Base-by-base conservation (phyloP, 2,797 vertebrate genomes). In the Erpetoichthys calabaricus region DNA sequence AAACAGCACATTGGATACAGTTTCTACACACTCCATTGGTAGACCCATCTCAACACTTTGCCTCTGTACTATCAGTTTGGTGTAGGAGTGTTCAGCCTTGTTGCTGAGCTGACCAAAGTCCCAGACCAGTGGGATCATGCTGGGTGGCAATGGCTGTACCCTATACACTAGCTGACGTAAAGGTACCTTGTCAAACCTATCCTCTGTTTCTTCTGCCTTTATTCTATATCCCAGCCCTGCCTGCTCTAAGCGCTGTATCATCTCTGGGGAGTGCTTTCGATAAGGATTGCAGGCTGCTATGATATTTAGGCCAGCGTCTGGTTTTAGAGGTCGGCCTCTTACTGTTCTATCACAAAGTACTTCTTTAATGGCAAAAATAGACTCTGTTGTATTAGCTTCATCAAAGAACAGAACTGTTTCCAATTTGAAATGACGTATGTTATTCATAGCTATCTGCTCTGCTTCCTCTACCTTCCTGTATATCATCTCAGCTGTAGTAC, bases 251-350 rank as follows among this genome's bases (percentile, higher is more conserved):
- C 82, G 80, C 45, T 80, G 41, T 42, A 88, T 77, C 80, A 87
- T 85, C 44, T 74, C 68, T 54, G 54, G 43, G 8, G 78, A 78
- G 70, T 87, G 86, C 54, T 67, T 83, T 64, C 82, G 80, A 74
- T 89, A 89, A 8, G 86, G 86, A 63, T 89, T 89, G 67, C 86
- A 89, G 51, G 86, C 83, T 9, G 86, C 83, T 61, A 89, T 85
- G 60, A 89, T 83, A 62, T 86, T 85, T 44, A 88, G 69, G 45
- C 82, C 75, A 0, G 70, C 70, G 7, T 72, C 57, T 56, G 63
- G 4, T 42, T 66, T 73, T 49, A 88, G 69, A 49, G 65, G 69
- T 55, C 62, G 7, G 42, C 86, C 85, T 7, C 73, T 65, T 51
- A 84, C 59, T 1, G 81, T 73, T 45, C 46, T 70, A 65, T 89